A percentile compares a stretch with the other conserved stretches of the same genome.
Evolutionary conservation across 2,888 invertebrate genomes (phyloP).

Genomic region (Alcis repandata): DNA sequence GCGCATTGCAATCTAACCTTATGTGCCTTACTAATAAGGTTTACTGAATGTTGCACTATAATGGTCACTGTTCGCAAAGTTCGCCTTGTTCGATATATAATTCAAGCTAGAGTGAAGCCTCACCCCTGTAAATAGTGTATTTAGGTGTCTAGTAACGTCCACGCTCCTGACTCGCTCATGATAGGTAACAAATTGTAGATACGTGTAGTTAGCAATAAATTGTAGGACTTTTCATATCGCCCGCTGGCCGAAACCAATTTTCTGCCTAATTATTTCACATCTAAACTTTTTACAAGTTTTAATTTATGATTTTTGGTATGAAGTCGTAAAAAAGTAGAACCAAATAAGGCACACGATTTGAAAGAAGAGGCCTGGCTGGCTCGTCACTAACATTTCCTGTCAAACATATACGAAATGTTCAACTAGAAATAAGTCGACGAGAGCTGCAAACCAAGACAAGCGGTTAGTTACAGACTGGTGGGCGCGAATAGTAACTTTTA

Average conservation of each 20-base stretch:
- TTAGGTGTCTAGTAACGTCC: conserved; percentile 11
- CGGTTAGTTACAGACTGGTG: not conserved
- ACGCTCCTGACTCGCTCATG: conserved; percentile 20
- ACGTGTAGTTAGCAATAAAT: conserved; percentile 33
- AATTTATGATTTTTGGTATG: not conserved
- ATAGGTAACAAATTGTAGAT: conserved; percentile 28
- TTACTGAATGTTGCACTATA: conserved; percentile 10
- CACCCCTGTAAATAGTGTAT: conserved; percentile 17
- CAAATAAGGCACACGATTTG: not conserved
- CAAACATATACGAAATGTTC: too few species aligned
- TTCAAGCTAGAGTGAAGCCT: not conserved
- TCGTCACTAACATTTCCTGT: too few species aligned
- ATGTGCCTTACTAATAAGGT: conserved; percentile 30
- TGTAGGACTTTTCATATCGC: not conserved
- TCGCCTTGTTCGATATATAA: conserved; percentile 1
- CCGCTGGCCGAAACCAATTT: not conserved
- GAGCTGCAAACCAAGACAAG: not conserved
- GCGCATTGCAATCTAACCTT: conserved; percentile 7
- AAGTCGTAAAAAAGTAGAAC: not conserved
- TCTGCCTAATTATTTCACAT: too few species aligned
- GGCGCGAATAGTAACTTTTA: not conserved
- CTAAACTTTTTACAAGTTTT: too few species aligned
- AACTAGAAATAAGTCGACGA: not conserved
- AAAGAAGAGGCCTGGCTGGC: too few species aligned
- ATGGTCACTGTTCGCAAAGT: not conserved